Conservation (phyloP, 2,888 invertebrate species). For the Tenodera sinensis region DNA sequence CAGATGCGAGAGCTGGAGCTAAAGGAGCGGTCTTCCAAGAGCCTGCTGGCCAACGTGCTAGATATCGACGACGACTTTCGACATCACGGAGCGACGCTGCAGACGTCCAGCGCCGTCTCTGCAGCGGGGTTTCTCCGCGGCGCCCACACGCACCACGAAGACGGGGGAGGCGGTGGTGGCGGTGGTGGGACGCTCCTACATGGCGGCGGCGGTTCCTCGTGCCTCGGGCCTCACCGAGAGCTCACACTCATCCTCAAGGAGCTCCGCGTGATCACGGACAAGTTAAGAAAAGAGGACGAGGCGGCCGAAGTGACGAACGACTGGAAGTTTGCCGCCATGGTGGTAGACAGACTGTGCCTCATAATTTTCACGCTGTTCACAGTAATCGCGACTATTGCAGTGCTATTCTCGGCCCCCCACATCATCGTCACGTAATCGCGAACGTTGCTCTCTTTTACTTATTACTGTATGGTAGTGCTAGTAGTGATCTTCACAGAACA, state of each 20-base stretch:
- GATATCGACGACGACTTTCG: slow-evolving; percentile 96
- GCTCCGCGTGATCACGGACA: slow-evolving; percentile 83
- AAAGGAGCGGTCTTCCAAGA: slow-evolving; percentile 89
- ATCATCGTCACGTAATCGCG: slow-evolving; percentile 79
- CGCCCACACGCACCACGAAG: slow-evolving; percentile 47
- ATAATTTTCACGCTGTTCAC: slow-evolving; percentile 98
- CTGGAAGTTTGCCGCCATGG: slow-evolving; percentile 99
- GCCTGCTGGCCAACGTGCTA: slow-evolving; percentile 91
- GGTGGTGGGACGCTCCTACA: slow-evolving; percentile 42
- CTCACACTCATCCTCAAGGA: slow-evolving; percentile 93
- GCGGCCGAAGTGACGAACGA: slow-evolving; percentile 92
- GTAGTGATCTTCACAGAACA: neutral
- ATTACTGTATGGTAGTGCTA: neutral
- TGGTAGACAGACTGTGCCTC: slow-evolving; percentile 99
- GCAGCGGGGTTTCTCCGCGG: slow-evolving; percentile 35
- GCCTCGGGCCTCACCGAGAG: slow-evolving; percentile 90
- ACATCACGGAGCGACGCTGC: slow-evolving; percentile 65
- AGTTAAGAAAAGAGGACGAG: slow-evolving; percentile 93
- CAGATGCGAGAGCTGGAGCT: slow-evolving; percentile 83
- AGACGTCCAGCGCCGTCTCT: slow-evolving; percentile 45
- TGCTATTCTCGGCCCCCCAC: slow-evolving; percentile 94
- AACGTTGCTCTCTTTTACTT: neutral
- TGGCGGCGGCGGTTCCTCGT: slow-evolving; percentile 69
- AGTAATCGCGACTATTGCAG: slow-evolving; percentile 94
- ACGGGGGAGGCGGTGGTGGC: slow-evolving; percentile 62